Percentiles rank a stretch among this genome's conserved stretches.
Conservation (phyloP, 35 echinoderm and acorn worm genomes). For the Lytechinus variegatus region DNA sequence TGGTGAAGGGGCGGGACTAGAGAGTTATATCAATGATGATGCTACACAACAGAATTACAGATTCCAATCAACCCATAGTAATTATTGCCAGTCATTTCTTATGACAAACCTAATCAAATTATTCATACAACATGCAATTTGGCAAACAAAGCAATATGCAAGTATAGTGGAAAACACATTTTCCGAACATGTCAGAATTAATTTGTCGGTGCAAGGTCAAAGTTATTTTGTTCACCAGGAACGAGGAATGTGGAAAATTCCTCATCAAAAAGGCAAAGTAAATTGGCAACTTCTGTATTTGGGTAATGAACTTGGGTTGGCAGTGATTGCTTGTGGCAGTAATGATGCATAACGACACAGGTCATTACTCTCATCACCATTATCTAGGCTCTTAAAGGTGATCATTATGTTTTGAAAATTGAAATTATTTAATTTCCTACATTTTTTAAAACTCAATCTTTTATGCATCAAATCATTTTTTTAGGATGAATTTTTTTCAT, state of each 20-base stretch:
- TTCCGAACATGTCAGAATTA: not conserved
- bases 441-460: not conserved
- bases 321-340: constrained; percentile 5
- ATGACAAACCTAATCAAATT: not conserved
- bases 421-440: not conserved
- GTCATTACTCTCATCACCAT: not conserved
- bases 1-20: not conserved
- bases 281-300: constrained; percentile 14
- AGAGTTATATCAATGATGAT: not conserved
- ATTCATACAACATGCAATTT: not conserved
- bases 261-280: not conserved
- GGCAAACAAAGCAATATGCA: not conserved
- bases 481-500: not conserved
- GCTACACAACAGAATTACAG: too few species aligned
- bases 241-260: not conserved
- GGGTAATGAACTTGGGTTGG: not conserved
- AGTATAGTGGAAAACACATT: not conserved
- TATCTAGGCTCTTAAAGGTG: not conserved
- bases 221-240: not conserved
- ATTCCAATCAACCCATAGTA: not conserved
- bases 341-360: not conserved
- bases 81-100: not conserved
- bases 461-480: not conserved
- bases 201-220: not conserved
- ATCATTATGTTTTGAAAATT: not conserved